Evolutionary conservation across 1,140 invertebrate genomes (phyloP).

Genomic region (Teleogryllus occipitalis): DNA sequence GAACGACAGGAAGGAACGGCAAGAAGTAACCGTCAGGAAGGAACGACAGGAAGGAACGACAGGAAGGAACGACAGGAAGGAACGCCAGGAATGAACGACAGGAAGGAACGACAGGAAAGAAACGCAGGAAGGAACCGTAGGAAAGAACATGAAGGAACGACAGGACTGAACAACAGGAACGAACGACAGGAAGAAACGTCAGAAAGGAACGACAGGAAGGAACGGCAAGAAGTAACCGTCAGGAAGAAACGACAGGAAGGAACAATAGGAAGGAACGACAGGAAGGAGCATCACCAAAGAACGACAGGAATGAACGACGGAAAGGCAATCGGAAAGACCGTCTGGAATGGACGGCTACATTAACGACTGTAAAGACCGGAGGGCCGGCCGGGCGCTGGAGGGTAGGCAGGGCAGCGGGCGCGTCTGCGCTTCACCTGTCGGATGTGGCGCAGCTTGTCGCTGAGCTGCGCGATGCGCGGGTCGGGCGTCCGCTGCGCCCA

Average conservation of each 20-base stretch:
- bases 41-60: neutral
- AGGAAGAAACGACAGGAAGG: neutral
- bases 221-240: too few relatives aligned
- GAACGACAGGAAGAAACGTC: too few relatives aligned
- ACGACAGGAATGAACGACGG: neutral
- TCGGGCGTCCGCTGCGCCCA: slow-evolving; percentile 39
- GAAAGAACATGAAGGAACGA: too few relatives aligned
- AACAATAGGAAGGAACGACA: neutral
- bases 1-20: neutral
- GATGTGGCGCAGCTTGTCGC: slow-evolving; percentile 55
- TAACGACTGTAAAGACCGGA: too few relatives aligned
- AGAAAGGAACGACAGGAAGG: too few relatives aligned
- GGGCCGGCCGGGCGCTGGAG: too few relatives aligned
- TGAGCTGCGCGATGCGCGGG: slow-evolving; percentile 46
- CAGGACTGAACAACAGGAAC: too few relatives aligned
- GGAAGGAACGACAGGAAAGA: neutral
- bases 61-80: too few relatives aligned
- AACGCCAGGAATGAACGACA: neutral
- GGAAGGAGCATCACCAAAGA: neutral
- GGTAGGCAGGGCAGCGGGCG: too few relatives aligned
- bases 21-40: too few relatives aligned
- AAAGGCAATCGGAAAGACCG: too few relatives aligned
- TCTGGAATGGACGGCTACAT: neutral
- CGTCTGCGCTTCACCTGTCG: slow-evolving; percentile 44
- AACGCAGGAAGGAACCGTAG: neutral